Evolutionary conservation across 2,113 vertebrate species (phyloP).

Genomic region (Cercocebus atys): DNA sequence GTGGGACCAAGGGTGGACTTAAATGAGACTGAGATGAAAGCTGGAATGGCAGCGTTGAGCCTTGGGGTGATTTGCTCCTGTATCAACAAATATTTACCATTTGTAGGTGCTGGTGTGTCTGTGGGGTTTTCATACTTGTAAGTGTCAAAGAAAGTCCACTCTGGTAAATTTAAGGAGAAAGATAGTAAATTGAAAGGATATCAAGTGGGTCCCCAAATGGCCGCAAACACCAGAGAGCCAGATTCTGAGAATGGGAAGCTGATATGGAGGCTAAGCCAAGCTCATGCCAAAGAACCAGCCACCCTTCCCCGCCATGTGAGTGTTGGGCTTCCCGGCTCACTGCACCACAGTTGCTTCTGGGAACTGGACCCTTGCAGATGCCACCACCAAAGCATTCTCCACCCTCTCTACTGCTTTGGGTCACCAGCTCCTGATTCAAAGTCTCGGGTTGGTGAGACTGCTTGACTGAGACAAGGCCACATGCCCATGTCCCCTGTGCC

Average conservation of each 20-base stretch:
- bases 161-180: not conserved
- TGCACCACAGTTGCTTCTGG: not conserved
- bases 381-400: not conserved
- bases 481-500: not conserved
- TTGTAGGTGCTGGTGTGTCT: not conserved
- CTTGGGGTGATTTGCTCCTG: not conserved
- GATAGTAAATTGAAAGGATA: not conserved
- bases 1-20: not conserved
- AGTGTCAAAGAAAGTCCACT: not conserved
- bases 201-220: not conserved
- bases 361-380: not conserved
- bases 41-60: not conserved
- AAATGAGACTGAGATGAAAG: not conserved
- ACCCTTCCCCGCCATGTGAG: fast-evolving
- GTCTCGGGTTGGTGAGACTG: not conserved
- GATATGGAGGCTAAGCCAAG: not conserved
- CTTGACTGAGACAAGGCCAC: not conserved
- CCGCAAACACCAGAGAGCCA: not conserved
- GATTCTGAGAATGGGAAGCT: not conserved
- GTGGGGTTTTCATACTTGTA: not conserved
- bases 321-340: not conserved
- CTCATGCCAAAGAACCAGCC: not conserved
- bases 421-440: not conserved
- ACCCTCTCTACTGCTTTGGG: not conserved
- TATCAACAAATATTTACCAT: not conserved